Evolutionary conservation across 2,888 invertebrate species (phyloP), one percentile per base, ranked within the genome.

Genomic region (Caenorhabditis sp.): DNA sequence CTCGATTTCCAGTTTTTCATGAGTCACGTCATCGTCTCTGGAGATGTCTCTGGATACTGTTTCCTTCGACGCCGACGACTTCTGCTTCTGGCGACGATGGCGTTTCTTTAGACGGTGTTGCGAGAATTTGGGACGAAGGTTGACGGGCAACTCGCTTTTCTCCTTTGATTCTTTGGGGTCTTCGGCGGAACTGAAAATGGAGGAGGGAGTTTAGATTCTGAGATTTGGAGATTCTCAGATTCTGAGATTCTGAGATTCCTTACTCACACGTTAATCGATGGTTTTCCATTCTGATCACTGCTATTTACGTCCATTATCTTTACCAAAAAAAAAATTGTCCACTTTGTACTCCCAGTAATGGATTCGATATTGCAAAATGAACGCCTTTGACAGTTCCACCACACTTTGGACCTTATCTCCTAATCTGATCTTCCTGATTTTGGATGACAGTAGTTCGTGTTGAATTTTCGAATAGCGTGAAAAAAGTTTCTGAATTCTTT

Each of bases 211-310:
- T 19, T n/a, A 31, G 14, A 16, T 28, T 19, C 35, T 59, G 8
- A 35, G 3, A 14, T 44, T 47, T n/a, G 4, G 6, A 22, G 14
- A 22, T 22, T 22, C 1, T 61, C 1, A 31, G n/a, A 31, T 35
- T 54, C n/a, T 14, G n/a, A 58, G n/a, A 16, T 58, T 44, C 22
- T 44, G 8, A 10, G 10, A 22, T 35, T 22, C 35, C 3, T 61
- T 61, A 38, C 68, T 38, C 19, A 68, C 68, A 12, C 31, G 54
- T 68, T 68, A 54, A 54, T 49, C 68, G 38, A 24, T 54, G 54
- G 54, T 35, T 68, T 68, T 38, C 68, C 54, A 68, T 54, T 68
- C 49, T 54, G 68, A 68, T 68, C 68, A 54, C 54, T 68, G 68
- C 49, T 54, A 68, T 68, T 68, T 54, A 54, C 51, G 35, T 68